phyloP scores from a whole-genome alignment of 2,113 vertebrate species.

The Orycteropus afer region DNA sequence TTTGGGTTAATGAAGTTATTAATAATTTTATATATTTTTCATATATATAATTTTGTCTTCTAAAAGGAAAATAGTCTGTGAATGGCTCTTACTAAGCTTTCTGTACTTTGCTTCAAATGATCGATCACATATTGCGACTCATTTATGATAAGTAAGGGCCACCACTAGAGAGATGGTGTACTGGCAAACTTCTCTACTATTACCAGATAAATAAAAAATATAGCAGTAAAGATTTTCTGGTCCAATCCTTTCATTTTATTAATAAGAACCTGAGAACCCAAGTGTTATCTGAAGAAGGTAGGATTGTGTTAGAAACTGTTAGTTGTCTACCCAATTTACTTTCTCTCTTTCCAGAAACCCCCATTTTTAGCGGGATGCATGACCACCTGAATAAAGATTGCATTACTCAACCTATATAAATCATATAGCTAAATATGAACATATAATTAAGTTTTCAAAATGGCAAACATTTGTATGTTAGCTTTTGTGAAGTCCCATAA shows the following conservation, averaged over 20 bases:
- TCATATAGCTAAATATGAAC: neutral
- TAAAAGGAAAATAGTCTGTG: neutral
- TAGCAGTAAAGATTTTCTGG: neutral
- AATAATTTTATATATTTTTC: slow-evolving; percentile 44
- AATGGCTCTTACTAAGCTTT: neutral
- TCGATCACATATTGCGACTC: neutral
- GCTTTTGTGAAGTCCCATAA: neutral
- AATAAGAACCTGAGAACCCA: neutral
- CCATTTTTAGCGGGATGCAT: neutral
- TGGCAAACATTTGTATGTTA: neutral
- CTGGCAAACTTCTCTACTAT: neutral
- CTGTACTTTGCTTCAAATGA: neutral
- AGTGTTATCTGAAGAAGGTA: neutral
- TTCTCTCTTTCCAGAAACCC: neutral
- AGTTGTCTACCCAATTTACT: neutral
- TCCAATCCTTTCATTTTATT: neutral
- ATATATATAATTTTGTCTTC: neutral
- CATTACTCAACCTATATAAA: neutral
- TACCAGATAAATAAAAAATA: neutral
- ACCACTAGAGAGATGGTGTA: neutral
- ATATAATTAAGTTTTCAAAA: neutral
- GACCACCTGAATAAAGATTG: neutral
- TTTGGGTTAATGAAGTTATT: slow-evolving; percentile 10
- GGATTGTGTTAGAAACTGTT: neutral
- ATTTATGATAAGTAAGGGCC: neutral